A percentile compares a stretch with the other conserved stretches of the same genome.
Evolutionary conservation across 2,888 invertebrate species (phyloP).

Genomic region (Sinhomidia bicolor): DNA sequence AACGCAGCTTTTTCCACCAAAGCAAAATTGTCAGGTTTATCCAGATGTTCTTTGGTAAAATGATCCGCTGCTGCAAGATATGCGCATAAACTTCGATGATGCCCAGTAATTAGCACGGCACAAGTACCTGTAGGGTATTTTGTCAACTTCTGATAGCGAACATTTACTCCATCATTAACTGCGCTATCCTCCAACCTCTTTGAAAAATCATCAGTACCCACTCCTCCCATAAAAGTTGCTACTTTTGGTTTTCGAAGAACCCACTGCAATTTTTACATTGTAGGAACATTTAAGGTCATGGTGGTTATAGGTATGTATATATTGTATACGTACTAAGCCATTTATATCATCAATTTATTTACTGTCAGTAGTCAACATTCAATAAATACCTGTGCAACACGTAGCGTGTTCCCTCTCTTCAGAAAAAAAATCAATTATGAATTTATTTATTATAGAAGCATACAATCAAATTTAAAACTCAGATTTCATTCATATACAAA

Average conservation of each 20-base stretch:
- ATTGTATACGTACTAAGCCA: too few relatives aligned
- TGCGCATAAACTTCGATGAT: conserved; percentile 95
- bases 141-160: conserved; percentile 91
- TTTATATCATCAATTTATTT: too few relatives aligned
- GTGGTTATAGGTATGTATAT: too few relatives aligned
- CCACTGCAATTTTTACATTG: too few relatives aligned
- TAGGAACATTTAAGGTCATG: too few relatives aligned
- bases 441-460: too few relatives aligned
- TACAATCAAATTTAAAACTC: too few relatives aligned
- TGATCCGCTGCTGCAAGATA: conserved; percentile 97
- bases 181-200: conserved; percentile 91
- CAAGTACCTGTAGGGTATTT: conserved; percentile 93
- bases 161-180: conserved; percentile 91
- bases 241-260: conserved; percentile 90
- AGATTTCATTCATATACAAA: too few relatives aligned
- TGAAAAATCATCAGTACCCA: conserved; percentile 95
- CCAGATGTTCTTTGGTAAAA: conserved; percentile 93
- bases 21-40: conserved; percentile 87
- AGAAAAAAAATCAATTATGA: too few relatives aligned
- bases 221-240: conserved; percentile 95
- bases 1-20: conserved; percentile 90
- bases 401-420: too few relatives aligned
- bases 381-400: too few relatives aligned
- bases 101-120: conserved; percentile 95
- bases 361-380: too few relatives aligned